Base-by-base conservation (phyloP, 2,113 vertebrate species). In the Cinclus cinclus region DNA sequence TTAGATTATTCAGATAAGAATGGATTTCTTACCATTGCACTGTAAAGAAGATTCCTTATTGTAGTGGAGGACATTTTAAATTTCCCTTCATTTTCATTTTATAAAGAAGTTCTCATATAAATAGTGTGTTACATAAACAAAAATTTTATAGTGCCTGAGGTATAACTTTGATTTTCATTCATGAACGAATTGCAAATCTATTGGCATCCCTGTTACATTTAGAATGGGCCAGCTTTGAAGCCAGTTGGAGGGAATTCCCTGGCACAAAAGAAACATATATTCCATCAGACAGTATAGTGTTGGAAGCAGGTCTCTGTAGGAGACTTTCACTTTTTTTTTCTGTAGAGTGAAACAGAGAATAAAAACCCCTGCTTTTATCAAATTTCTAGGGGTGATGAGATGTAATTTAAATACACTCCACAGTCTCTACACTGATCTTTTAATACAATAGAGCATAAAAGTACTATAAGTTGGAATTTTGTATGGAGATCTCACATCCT, bases 211-310 rank as follows among this genome's bases (percentile, higher is more conserved):
- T 28, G 12, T 17, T 64, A 24, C 21, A 17, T 65, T 52, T 73
- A 62, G 39, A 83, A 49, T 24, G n/a, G 35, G 50, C 8, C 8
- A 33, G 25, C 30, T 86, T 73, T 91, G 53, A 79, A 80, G 60
- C 44, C 44, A 83, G 21, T 35, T 76, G n/a, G 31, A 73, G 16
- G 5, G 22, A 68, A 65, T 50, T 83, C 25, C 47, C 27, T 67
- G 47, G 21, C 44, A 60, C 35, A 50, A 68, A 82, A 68, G 25
- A 67, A 53, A 5, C 5, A 35, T 31, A 15, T 44, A 39, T 82
- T 79, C 20, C 7, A 37, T 76, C 15, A 71, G 44, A 86, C 13
- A 71, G 6, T 24, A 16, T 4, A 71, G 5, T 0, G 0, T 10
- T 31, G 24, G 56, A 16, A 75, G 4, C 20, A 63, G 7, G 10